Evolutionary conservation across 2,113 vertebrate species (phyloP).

Genomic region (Gallinago paraguaiae): DNA sequence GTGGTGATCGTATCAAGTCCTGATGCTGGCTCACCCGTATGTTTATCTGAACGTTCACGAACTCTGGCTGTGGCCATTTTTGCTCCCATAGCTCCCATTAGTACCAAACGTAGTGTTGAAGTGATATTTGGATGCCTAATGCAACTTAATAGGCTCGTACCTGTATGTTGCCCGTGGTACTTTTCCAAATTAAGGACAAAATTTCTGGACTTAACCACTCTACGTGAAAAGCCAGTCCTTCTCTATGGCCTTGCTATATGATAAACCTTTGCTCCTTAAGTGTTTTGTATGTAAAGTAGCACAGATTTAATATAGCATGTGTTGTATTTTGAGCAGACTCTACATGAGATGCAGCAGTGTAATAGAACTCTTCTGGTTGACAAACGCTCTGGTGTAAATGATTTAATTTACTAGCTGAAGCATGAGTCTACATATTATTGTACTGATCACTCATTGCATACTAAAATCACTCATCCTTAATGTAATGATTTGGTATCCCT

Average conservation of each 20-base stretch:
- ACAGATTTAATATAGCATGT: conserved; percentile 63
- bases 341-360: conserved; percentile 65
- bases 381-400: conserved; percentile 77
- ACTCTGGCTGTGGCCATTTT: not conserved
- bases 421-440: conserved; percentile 81
- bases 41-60: not conserved
- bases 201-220: not conserved
- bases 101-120: not conserved
- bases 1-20: not conserved
- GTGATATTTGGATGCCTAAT: not conserved
- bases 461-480: conserved; percentile 89
- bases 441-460: conserved; percentile 83
- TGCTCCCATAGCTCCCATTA: not conserved
- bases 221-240: not conserved
- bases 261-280: not conserved
- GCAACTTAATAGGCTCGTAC: not conserved
- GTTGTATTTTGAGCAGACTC: conserved; percentile 73
- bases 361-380: conserved; percentile 75
- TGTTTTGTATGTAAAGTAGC: conserved; percentile 21
- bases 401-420: conserved; percentile 81
- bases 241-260: not conserved
- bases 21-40: not conserved
- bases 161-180: not conserved
- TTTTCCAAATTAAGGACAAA: not conserved
- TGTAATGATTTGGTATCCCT: conserved; percentile 86